Evolutionary conservation across 1,140 invertebrate genomes (phyloP), one percentile per base, ranked within the genome.

Genomic region (Drosophila ercepeae): DNA sequence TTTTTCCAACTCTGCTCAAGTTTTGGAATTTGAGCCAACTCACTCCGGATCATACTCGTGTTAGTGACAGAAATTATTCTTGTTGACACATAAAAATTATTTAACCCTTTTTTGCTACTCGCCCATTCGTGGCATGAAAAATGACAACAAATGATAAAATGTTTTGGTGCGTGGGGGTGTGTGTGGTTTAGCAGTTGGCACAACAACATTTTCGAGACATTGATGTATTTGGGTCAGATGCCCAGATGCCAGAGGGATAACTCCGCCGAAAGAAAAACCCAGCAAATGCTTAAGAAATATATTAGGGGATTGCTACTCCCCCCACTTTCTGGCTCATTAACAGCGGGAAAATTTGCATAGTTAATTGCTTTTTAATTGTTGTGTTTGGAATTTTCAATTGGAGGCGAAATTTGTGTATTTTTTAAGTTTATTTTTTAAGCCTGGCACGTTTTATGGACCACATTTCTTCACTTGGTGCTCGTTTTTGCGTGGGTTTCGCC

Each of bases 51-150:
- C 45, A 36, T 44, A 53, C 60, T 50, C 57, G 60, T 78, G 75
- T 74, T 75, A 74, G 70, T 76, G 81, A 76, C 81, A 84, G 81
- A 73, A 84, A 84, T 86, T 84, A 84, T 86, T 84, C 81, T 84
- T 84, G 81, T 86, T 84, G 81, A 84, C 81, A 84, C 72, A 84
- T 84, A 84, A 84, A 84, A 84, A 84, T 86, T 68, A 76, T 86
- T 72, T 61, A 86, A 81, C 81, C 81, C 81, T 76, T 84, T 81
- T 75, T 76, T 61, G 36, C 36, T 13, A 39, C 36, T 39, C n/a
- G 36, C 36, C 36, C 36, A 39, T 13, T n/a, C 36, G 32, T 70
- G 55, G 29, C 41, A 75, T 78, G 79, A 84, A 78, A 84, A 84
- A 84, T 84, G 75, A 84, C 72, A 78, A 55, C 49, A 75, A 73